These are phyloP conservation scores for Bombycilla garrulus DNA, from an alignment of 2,113 vertebrate species.

Conservation along the genomic window DNA sequence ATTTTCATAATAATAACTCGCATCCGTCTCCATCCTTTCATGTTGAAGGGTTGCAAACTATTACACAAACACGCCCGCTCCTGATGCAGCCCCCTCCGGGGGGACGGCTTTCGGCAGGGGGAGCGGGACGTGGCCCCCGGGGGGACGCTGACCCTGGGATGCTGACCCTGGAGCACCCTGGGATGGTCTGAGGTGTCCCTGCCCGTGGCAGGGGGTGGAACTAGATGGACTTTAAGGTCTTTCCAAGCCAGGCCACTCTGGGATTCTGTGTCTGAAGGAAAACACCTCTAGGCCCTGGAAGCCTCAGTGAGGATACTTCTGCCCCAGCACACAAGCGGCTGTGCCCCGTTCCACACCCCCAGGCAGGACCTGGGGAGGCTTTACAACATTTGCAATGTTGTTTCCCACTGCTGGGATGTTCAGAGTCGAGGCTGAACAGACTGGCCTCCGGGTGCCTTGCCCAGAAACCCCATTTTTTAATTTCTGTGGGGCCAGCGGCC, in stretches of 20 bases:
- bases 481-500: fast-evolving
- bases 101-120: fast-evolving
- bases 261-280: neutral
- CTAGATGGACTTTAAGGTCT: fast-evolving
- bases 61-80: slow-evolving; percentile 4
- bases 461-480: neutral
- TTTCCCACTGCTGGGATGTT: neutral
- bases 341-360: neutral
- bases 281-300: neutral
- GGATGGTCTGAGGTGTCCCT: neutral
- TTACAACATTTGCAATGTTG: neutral
- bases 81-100: neutral
- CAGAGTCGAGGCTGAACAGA: neutral
- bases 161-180: neutral
- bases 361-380: neutral
- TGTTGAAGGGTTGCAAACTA: slow-evolving; percentile 49
- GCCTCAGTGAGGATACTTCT: neutral
- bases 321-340: neutral
- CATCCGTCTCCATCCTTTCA: slow-evolving; percentile 43
- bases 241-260: neutral
- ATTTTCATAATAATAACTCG: slow-evolving; percentile 65
- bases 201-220: fast-evolving
- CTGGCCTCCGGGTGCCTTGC: neutral
- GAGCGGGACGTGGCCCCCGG: fast-evolving
- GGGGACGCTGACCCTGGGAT: neutral